Base-by-base conservation (phyloP, 2,888 invertebrate genomes). In the Anticlea derivata region DNA sequence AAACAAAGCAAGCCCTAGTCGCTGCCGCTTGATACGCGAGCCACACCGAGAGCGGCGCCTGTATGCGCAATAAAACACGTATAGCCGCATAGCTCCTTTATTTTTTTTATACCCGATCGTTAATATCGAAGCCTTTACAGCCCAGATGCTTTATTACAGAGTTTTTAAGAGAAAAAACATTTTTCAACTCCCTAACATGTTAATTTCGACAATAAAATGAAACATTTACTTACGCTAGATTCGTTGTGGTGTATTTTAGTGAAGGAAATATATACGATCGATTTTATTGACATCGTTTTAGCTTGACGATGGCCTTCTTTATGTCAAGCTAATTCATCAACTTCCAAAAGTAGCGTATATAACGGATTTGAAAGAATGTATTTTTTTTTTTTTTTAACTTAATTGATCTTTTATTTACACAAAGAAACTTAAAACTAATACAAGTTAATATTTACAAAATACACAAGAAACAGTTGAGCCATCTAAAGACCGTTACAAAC, bases 121-220 rank as follows among this genome's bases (percentile, higher is more conserved):
- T 86, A 86, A 83, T 85, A 86, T 86, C 79, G 83, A 84, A 78
- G 74, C 65, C 68, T 86, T 86, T 86, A 86, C 78, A 82, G 66
- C 78, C 70, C 70, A 62, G 65, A 83, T 84, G 82, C 76, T 86
- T 86, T 86, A 86, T 82, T 78, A 75, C 81, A 60, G 60, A 68
- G 65, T 74, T 78, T 75, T 73, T 55, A 64, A 68, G 59, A 63
- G 67, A 75, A 78, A 79, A 79, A 70, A 70, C 61, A 66, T 59
- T 65, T 70, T 78, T 74, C 70, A 76, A 82, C 73, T 72, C 73
- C 73, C 79, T 82, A 80, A 85, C 85, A 84, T 84, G 85, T 85
- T 86, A 85, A 86, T 86, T 85, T 73, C 68, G 71, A 72, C 76
- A 73, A 80, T 86, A 86, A 85, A 83, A 73, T 74, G 71, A 75